These are phyloP conservation scores for Penaeus vannamei DNA, from an alignment of 1,140 invertebrate genomes.

Conservation along the genomic window DNA sequence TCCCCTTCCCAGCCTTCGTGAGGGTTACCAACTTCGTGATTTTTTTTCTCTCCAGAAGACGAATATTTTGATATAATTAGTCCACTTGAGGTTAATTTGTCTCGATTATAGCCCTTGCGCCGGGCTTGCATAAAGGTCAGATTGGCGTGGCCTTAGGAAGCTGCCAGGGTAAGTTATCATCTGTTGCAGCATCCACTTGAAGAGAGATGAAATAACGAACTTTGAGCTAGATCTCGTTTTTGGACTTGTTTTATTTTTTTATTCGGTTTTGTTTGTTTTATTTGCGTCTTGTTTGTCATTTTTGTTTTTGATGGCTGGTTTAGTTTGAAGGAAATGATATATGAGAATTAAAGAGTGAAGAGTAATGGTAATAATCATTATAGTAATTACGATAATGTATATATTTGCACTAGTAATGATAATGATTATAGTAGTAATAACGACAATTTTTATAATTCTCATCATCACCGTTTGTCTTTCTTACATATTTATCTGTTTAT, in stretches of 20 bases:
- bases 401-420: background rate
- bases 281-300: too few species aligned
- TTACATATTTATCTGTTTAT: background rate
- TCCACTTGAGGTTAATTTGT: background rate
- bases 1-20: background rate
- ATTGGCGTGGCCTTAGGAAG: too few species aligned
- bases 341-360: background rate
- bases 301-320: background rate
- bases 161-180: too few species aligned
- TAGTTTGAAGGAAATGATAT: background rate
- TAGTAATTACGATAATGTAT: background rate
- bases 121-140: too few species aligned
- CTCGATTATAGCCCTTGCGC: too few species aligned
- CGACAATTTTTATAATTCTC: background rate
- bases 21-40: too few species aligned
- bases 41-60: background rate
- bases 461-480: background rate
- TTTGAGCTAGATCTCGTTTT: too few species aligned
- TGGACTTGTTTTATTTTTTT: too few species aligned
- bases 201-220: too few species aligned
- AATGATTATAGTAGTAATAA: constrained; percentile 1
- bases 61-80: constrained; percentile 23
- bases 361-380: background rate
- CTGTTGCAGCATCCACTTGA: too few species aligned
- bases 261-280: too few species aligned